Evolutionary conservation across 2,797 vertebrate species (phyloP), one percentile per base, ranked within the genome.

Genomic region (Nyctibius grandis): DNA sequence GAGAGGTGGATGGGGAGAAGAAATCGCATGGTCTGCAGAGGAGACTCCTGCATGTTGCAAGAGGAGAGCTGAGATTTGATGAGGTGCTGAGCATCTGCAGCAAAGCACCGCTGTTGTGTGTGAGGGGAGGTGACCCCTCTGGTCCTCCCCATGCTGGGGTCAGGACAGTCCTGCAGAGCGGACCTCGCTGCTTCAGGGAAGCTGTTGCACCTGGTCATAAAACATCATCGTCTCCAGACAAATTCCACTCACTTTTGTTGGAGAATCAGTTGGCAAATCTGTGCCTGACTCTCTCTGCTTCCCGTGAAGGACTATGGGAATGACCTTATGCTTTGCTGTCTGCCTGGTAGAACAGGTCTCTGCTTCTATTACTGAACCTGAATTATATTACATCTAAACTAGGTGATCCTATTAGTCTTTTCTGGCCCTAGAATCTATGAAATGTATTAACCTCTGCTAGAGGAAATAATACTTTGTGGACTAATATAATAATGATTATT

Each of bases 401-500:
- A 56, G 57, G 36, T 85, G 90, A 91, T 92, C 84, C 72, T 88
- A 88, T 60, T 83, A 60, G 68, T 72, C 53, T 92, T 93, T 95
- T 75, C 78, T 85, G 84, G 42, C 64, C 91, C 48, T 57, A 61
- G 64, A 95, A 80, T 67, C 25, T 69, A 42, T 87, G 60, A 92
- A 75, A 78, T 54, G 11, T 78, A 69, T 96, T 93, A 89, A 89
- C 64, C 53, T 85, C 63, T 64, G 50, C 29, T 70, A 69, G 73
- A 79, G 78, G 70, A 65, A 93, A 93, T 94, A 94, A 76, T 45
- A 65, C 61, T 80, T 89, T 92, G 42, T 73, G 64, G 68, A 74
- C 18, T 93, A 88, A 93, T 68, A 79, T 68, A 13, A 50, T 90
- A 88, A 94, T 94, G 31, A 89, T 79, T 94, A 67, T 87, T 96